These are phyloP conservation scores for Scaptomyza pallida DNA, from an alignment of 1,140 invertebrate genomes.

Conservation along the genomic window DNA sequence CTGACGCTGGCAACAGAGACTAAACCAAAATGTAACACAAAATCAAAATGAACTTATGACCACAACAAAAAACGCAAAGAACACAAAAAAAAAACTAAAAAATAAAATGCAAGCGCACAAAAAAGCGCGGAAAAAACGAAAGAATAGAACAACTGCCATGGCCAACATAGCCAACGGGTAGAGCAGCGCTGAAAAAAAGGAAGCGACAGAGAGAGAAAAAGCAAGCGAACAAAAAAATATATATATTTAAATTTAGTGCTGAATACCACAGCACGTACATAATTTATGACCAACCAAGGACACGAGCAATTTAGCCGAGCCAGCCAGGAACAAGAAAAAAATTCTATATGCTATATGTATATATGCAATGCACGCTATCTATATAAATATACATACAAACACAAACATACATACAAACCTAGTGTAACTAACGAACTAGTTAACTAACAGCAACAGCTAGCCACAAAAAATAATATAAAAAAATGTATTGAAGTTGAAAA, in stretches of 20 bases:
- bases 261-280: constrained; percentile 82
- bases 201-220: background rate
- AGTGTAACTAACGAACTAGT: constrained; percentile 70
- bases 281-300: constrained; percentile 82
- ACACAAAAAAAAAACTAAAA: constrained; percentile 28
- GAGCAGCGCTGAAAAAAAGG: constrained; percentile 21
- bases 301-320: constrained; percentile 81
- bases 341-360: constrained; percentile 30
- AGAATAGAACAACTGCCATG: constrained; percentile 35
- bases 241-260: constrained; percentile 82
- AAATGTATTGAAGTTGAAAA: constrained; percentile 9
- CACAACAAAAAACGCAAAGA: constrained; percentile 40
- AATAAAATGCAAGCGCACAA: background rate
- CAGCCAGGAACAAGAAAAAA: constrained; percentile 54
- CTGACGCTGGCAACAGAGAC: constrained; percentile 56
- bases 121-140: constrained; percentile 11
- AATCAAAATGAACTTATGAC: constrained; percentile 83
- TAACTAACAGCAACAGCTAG: constrained; percentile 46
- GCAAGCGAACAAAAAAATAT: constrained; percentile 37
- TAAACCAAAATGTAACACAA: constrained; percentile 80
- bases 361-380: constrained; percentile 16
- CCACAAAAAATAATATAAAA: constrained; percentile 22
- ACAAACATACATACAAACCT: constrained; percentile 15
- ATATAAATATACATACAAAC: background rate
- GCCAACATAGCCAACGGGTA: constrained; percentile 21